Conservation (phyloP, 2,888 invertebrate species). For the Subacronicta megacephala region DNA sequence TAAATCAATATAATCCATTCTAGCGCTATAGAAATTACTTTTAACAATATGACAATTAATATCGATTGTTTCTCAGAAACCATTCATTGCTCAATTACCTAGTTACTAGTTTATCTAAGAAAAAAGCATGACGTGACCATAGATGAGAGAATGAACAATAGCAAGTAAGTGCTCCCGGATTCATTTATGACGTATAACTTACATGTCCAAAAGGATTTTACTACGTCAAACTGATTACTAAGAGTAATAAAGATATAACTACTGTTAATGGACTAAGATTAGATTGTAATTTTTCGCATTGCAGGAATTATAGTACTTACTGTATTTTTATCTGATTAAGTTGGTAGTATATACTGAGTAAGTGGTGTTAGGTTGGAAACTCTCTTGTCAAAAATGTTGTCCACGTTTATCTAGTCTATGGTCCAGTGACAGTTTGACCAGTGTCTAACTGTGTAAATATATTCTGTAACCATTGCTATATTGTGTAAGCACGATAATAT, state of each 20-base stretch:
- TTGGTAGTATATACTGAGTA: too few species aligned
- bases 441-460: background rate
- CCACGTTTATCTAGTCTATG: background rate
- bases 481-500: background rate
- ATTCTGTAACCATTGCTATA: background rate
- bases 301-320: background rate
- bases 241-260: constrained; percentile 7
- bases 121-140: constrained; percentile 25
- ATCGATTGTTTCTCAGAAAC: constrained; percentile 29
- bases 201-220: constrained; percentile 17
- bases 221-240: constrained; percentile 26
- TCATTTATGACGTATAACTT: constrained; percentile 41
- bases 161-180: constrained; percentile 33
- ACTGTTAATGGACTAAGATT: constrained; percentile 2
- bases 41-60: constrained; percentile 21
- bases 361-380: background rate
- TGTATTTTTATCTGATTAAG: background rate
- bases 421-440: background rate
- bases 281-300: constrained; percentile 8
- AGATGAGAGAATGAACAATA: constrained; percentile 25
- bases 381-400: background rate
- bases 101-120: constrained; percentile 9
- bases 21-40: background rate
- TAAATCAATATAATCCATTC: background rate
- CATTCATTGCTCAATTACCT: constrained; percentile 11